Percentiles rank a stretch among this genome's conserved stretches.
phyloP scores from a whole-genome alignment of 23 tunicate species.

The Oikopleura dioica region DNA sequence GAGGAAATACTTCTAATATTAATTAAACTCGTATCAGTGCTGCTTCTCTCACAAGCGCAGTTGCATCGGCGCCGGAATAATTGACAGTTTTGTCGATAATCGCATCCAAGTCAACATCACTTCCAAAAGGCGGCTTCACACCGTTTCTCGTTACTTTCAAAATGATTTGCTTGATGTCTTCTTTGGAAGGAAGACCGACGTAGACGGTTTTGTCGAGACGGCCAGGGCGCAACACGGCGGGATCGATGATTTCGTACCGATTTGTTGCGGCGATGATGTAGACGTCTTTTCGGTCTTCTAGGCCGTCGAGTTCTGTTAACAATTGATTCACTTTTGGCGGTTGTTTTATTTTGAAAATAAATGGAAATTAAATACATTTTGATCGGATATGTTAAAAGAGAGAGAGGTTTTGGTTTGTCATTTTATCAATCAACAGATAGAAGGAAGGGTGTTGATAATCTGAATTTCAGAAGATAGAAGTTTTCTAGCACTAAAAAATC shows the following conservation, averaged over 20 bases:
- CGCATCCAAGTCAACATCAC: slow-evolving; percentile 22
- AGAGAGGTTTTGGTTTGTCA: too few species aligned
- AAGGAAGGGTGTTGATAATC: too few species aligned
- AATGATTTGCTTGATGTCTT: slow-evolving; percentile 38
- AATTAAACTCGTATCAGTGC: too few species aligned
- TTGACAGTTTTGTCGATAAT: neutral
- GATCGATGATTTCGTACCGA: slow-evolving; percentile 69
- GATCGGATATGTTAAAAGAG: too few species aligned
- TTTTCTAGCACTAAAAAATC: too few species aligned
- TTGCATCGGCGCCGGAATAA: slow-evolving; percentile 46
- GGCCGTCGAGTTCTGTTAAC: slow-evolving; percentile 82
- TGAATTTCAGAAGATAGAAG: too few species aligned
- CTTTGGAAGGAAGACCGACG: slow-evolving; percentile 34
- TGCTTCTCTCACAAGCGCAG: slow-evolving; percentile 58
- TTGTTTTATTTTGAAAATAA: too few species aligned
- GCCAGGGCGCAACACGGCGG: slow-evolving; percentile 67
- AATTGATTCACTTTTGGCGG: slow-evolving; percentile 55
- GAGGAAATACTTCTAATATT: too few species aligned
- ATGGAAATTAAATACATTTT: too few species aligned
- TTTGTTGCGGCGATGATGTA: slow-evolving; percentile 68
- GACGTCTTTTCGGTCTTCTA: slow-evolving; percentile 19
- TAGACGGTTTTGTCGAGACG: slow-evolving; percentile 40
- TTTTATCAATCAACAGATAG: too few species aligned
- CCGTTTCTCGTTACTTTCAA: slow-evolving; percentile 57
- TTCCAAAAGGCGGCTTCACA: slow-evolving; percentile 23